Evolutionary conservation across 2,113 vertebrate species (phyloP).

Genomic region (Oreochromis spilurus): DNA sequence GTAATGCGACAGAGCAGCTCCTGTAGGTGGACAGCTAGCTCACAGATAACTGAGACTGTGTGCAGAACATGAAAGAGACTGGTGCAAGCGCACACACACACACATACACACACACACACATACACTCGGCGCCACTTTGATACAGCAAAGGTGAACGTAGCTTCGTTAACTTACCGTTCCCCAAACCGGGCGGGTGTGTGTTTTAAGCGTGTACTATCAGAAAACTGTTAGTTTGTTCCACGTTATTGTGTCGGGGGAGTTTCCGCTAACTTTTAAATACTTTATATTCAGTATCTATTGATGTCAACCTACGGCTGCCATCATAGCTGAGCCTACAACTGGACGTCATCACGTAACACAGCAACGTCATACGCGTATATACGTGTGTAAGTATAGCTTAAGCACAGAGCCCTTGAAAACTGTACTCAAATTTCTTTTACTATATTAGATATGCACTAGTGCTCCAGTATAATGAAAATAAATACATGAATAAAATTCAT

Average conservation of each 20-base stretch:
- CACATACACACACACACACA: background rate
- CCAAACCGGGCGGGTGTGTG: slow-evolving; percentile 55
- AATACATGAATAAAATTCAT: background rate
- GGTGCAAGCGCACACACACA: background rate
- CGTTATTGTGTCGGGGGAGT: slow-evolving; percentile 43
- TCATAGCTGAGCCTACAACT: slow-evolving; percentile 56
- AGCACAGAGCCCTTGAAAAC: background rate
- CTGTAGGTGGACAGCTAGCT: background rate
- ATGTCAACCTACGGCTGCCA: slow-evolving; percentile 74
- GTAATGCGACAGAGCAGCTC: background rate
- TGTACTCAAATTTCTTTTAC: background rate
- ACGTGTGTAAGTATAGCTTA: background rate
- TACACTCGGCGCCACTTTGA: slow-evolving; percentile 15
- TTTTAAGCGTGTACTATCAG: slow-evolving; percentile 50
- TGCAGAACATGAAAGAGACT: background rate
- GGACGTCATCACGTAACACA: slow-evolving; percentile 52
- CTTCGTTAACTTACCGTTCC: slow-evolving; percentile 72
- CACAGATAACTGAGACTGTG: background rate
- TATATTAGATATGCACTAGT: background rate
- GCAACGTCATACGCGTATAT: slow-evolving; percentile 10
- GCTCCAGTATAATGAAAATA: background rate
- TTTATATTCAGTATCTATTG: slow-evolving; percentile 63
- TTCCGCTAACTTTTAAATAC: slow-evolving; percentile 70
- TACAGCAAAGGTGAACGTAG: slow-evolving; percentile 33
- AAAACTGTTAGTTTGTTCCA: slow-evolving; percentile 32